phyloP scores from a whole-genome alignment of 2,797 vertebrate genomes.

The Poeciliopsis paucimaculata region DNA sequence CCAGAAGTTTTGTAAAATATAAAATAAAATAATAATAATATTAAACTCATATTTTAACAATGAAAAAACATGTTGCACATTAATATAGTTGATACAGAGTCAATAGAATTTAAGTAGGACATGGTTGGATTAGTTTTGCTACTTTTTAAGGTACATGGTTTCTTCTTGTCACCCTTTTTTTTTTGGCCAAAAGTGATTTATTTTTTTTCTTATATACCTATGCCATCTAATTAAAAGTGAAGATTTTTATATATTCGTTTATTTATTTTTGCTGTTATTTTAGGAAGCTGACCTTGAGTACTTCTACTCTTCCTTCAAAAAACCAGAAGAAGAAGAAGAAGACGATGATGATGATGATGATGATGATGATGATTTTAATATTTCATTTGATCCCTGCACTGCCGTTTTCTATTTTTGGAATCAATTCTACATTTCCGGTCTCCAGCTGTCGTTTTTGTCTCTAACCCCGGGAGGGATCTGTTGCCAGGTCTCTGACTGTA shows the following conservation, averaged over 20 bases:
- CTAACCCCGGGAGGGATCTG: neutral
- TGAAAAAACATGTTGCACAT: neutral
- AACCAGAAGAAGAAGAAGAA: neutral
- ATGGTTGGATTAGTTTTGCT: neutral
- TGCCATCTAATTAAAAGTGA: no score
- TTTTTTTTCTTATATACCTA: no score
- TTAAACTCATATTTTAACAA: neutral
- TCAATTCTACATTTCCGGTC: neutral
- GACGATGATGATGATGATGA: no score
- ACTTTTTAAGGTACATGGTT: neutral
- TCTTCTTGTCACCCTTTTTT: neutral
- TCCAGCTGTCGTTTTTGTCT: neutral
- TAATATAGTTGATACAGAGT: neutral
- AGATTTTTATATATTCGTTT: no score
- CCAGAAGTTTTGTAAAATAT: neutral
- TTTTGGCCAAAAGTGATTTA: no score
- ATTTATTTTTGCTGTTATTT: no score
- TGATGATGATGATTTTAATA: neutral
- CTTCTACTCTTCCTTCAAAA: neutral
- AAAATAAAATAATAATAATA: neutral
- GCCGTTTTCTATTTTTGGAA: neutral
- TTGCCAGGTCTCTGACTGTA: constrained; percentile 17
- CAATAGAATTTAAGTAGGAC: no score
- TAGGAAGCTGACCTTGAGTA: no score
- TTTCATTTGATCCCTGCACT: neutral